Evolutionary conservation across 2,113 vertebrate species (phyloP).

Genomic region (Toxotes chatareus): DNA sequence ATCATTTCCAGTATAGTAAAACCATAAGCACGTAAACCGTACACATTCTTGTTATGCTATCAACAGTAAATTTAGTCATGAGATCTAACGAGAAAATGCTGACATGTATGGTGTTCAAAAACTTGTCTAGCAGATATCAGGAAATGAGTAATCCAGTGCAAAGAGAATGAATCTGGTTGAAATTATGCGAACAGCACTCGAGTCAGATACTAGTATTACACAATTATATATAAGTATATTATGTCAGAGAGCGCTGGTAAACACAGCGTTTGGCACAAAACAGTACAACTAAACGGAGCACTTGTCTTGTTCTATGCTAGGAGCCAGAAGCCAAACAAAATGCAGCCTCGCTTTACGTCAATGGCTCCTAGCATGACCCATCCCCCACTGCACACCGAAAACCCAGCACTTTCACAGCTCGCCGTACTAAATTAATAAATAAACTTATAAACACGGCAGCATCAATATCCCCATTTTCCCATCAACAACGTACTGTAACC

Average conservation of each 20-base stretch:
- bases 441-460: background rate
- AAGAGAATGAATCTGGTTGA: background rate
- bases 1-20: background rate
- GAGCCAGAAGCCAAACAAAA: slow-evolving; percentile 66
- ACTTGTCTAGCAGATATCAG: slow-evolving; percentile 31
- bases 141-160: slow-evolving; percentile 38
- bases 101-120: slow-evolving; percentile 46
- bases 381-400: slow-evolving; percentile 72
- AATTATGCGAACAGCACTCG: too few relatives aligned
- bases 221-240: background rate
- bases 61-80: background rate
- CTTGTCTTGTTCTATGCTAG: slow-evolving; percentile 19
- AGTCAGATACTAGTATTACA: background rate
- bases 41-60: background rate
- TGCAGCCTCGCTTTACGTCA: slow-evolving; percentile 77
- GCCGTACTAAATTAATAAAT: slow-evolving; percentile 28
- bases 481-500: accelerated
- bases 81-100: slow-evolving; percentile 45
- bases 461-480: accelerated
- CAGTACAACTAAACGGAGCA: background rate
- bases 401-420: slow-evolving; percentile 48
- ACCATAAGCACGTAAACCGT: background rate
- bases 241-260: background rate
- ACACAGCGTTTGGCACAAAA: background rate
- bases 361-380: slow-evolving; percentile 68